phyloP scores from a whole-genome alignment of 2,113 vertebrate genomes.

The Peromyscus californicus region DNA sequence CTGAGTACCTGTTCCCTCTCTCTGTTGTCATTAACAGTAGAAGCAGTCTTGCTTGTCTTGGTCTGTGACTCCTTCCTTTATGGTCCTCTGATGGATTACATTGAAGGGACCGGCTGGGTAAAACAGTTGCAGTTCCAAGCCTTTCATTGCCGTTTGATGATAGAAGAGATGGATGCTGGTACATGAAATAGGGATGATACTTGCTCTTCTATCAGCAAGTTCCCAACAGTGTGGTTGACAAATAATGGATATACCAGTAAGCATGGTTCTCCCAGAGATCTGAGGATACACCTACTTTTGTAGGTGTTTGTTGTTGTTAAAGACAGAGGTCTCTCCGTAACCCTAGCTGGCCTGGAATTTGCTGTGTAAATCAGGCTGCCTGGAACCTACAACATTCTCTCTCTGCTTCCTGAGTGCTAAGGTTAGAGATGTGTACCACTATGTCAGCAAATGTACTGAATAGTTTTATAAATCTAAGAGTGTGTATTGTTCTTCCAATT shows the following conservation, averaged over 20 bases:
- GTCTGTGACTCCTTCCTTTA: not conserved
- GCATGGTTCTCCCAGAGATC: not conserved
- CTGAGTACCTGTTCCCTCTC: not conserved
- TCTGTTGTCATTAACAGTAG: not conserved
- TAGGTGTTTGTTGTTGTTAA: not conserved
- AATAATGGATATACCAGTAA: not conserved
- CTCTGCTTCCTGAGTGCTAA: not conserved
- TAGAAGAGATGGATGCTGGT: not conserved
- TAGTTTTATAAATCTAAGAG: not conserved
- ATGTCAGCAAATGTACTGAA: not conserved
- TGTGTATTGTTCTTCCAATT: not conserved
- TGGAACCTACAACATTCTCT: not conserved
- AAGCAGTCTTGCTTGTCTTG: not conserved
- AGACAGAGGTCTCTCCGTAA: not conserved
- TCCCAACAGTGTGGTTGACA: not conserved
- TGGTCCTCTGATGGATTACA: not conserved
- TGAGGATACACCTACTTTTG: not conserved
- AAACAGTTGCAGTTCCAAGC: not conserved
- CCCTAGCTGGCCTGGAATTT: not conserved
- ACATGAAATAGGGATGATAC: not conserved
- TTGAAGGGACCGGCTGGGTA: not conserved
- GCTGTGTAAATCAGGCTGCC: not conserved
- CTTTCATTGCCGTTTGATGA: not conserved
- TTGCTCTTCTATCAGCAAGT: not conserved
- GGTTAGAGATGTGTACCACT: not conserved